Conservation (phyloP, 1,140 invertebrate species). For the Hylyphantes graminicola region DNA sequence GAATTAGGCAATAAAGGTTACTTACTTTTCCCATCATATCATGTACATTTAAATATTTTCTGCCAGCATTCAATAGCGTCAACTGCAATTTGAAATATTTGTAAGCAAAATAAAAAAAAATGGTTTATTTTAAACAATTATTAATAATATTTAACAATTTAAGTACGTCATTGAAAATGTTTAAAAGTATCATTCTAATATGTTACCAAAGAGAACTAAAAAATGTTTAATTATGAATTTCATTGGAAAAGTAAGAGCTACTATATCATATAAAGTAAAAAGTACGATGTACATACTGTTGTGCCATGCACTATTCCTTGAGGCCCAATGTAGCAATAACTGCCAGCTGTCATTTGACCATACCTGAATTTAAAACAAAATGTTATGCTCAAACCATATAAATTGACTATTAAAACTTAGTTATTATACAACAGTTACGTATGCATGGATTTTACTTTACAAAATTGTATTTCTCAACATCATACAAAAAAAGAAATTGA, state of each 20-base stretch:
- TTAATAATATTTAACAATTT: no score
- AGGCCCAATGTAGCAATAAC: constrained; percentile 79
- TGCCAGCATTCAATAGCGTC: constrained; percentile 76
- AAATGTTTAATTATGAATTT: no score
- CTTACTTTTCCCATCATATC: constrained; percentile 73
- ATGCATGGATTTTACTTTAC: no score
- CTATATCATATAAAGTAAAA: neutral
- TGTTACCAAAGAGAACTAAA: neutral
- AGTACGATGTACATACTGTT: constrained; percentile 70
- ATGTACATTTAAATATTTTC: constrained; percentile 72
- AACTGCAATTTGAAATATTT: constrained; percentile 68
- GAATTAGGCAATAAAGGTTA: neutral
- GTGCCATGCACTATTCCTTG: constrained; percentile 81
- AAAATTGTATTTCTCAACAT: no score
- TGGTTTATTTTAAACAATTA: neutral
- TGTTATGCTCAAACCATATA: neutral
- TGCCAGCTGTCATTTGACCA: constrained; percentile 75
- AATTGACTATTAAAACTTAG: no score
- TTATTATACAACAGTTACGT: no score
- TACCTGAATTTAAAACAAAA: constrained; percentile 64
- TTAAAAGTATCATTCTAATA: neutral
- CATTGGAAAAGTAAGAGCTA: neutral
- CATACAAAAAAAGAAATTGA: no score
- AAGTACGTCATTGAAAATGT: no score
- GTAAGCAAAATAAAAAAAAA: constrained; percentile 23